Evolutionary conservation across 2,888 invertebrate genomes (phyloP), one percentile per base, ranked within the genome.

Genomic region (Dendrolimus houi): DNA sequence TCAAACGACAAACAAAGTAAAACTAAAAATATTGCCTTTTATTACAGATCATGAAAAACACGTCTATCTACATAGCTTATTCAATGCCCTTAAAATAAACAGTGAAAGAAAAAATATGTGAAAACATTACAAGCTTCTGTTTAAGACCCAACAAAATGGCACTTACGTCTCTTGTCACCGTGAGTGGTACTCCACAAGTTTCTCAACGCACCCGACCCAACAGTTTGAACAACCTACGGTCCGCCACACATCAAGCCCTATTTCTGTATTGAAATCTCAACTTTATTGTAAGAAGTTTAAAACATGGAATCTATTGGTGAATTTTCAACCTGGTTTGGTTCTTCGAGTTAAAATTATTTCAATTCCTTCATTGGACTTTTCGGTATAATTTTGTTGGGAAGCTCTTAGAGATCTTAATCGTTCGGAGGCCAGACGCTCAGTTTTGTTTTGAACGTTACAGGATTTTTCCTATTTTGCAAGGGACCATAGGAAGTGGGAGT

Each of bases 131-230:
- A 62, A 67, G 63, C 60, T 62, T 60, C 59, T 61, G 64, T 64
- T 67, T 69, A 62, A 67, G 65, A 60, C 62, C 66, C 69, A 67
- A 73, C 76, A 74, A 75, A 75, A 77, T 74, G 72, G 71, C 68
- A 68, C 77, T 77, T 75, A 67, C 63, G 70, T 70, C 69, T 68
- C 73, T 75, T 74, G 73, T 71, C 69, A 70, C 62, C 67, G 62
- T 60, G 62, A 73, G 72, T 62, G 64, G 67, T 68, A 64, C 58
- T 71, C 72, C 59, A 62, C 64, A 62, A 63, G 66, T 70, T 64
- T 64, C 67, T 65, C 66, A 64, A 68, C 66, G 64, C 62, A 67
- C 64, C 66, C 60, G 61, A 62, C 60, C 61, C 59, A 56, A 59
- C 59, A 59, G 59, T 59, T 59, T 56, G 56, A 55, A 59, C 55